Percentiles rank a stretch among this genome's conserved stretches.
Evolutionary conservation across 2,113 vertebrate genomes (phyloP).

Genomic region (Grammomys dolichurus): DNA sequence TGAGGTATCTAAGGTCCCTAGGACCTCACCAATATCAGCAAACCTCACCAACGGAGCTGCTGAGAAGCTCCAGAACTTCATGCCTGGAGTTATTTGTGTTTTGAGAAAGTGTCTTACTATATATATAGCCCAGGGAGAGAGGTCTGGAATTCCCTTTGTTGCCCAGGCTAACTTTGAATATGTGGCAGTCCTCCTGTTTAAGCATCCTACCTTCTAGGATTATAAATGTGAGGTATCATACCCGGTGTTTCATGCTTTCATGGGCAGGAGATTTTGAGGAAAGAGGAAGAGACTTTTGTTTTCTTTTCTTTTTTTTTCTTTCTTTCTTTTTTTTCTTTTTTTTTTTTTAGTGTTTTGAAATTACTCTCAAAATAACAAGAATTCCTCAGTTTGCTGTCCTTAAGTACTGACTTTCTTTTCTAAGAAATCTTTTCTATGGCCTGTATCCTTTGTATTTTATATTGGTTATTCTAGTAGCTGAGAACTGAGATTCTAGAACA

Average conservation of each 20-base stretch:
- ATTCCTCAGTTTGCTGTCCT: slow-evolving; percentile 23
- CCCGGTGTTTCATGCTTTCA: background rate
- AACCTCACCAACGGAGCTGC: background rate
- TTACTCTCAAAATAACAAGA: slow-evolving; percentile 30
- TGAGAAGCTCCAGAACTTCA: background rate
- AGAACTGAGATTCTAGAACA: slow-evolving; percentile 20
- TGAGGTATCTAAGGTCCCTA: fast-evolving
- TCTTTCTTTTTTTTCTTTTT: slow-evolving; percentile 32
- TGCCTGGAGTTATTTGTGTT: background rate
- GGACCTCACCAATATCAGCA: background rate
- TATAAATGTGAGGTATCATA: background rate
- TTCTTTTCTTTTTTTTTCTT: background rate
- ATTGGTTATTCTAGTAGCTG: background rate
- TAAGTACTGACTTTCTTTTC: slow-evolving; percentile 21
- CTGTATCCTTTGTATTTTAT: slow-evolving; percentile 54
- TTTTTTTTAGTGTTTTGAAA: slow-evolving; percentile 33
- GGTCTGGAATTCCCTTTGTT: background rate
- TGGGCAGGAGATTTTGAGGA: slow-evolving; percentile 17
- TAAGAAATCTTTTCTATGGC: slow-evolving; percentile 9
- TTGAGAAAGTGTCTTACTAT: background rate
- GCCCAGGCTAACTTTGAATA: background rate
- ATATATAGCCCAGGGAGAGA: background rate
- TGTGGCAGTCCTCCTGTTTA: background rate
- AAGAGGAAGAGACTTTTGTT: slow-evolving; percentile 22
- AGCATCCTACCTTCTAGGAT: background rate